Evolutionary conservation across 92 coral and sea anemone genomes (phyloP).

Genomic region (Plumapathes pennacea): DNA sequence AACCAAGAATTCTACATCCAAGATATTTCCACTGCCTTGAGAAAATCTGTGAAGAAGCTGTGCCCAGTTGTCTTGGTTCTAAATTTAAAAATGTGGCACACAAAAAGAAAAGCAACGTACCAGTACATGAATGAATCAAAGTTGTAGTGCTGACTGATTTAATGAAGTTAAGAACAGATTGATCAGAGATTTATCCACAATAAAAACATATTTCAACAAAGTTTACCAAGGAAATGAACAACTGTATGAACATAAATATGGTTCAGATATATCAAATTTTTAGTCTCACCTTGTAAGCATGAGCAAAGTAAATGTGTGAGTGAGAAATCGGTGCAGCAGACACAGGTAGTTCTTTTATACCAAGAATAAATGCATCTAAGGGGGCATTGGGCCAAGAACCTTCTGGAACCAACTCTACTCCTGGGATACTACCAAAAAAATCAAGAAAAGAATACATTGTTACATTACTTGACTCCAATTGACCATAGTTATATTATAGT

Average conservation of each 20-base stretch:
- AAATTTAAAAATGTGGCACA: not conserved
- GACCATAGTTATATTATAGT: not conserved
- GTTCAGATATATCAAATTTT: not conserved
- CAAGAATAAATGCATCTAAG: constrained; percentile 75
- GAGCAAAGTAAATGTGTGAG: constrained; percentile 82
- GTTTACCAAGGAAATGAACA: not conserved
- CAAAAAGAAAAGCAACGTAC: not conserved
- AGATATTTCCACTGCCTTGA: constrained; percentile 69
- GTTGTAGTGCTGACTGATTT: not conserved
- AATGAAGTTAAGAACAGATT: not conserved
- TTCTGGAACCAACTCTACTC: constrained; percentile 52
- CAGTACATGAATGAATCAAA: no score
- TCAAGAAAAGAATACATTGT: not conserved
- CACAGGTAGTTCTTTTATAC: constrained; percentile 69
- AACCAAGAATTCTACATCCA: constrained; percentile 80
- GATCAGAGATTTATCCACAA: not conserved
- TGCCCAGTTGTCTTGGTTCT: constrained; percentile 81
- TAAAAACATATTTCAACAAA: not conserved
- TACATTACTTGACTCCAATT: not conserved
- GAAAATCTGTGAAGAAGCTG: constrained; percentile 62
- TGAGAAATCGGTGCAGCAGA: constrained; percentile 47
- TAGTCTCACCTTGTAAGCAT: constrained; percentile 74
- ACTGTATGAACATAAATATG: not conserved
- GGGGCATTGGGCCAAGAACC: constrained; percentile 75
- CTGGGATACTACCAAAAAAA: constrained; percentile 50